Percentiles rank a stretch among this genome's conserved stretches.
These are phyloP conservation scores for Thaleichthys pacificus DNA, from an alignment of 2,797 vertebrate genomes.

Conservation along the genomic window DNA sequence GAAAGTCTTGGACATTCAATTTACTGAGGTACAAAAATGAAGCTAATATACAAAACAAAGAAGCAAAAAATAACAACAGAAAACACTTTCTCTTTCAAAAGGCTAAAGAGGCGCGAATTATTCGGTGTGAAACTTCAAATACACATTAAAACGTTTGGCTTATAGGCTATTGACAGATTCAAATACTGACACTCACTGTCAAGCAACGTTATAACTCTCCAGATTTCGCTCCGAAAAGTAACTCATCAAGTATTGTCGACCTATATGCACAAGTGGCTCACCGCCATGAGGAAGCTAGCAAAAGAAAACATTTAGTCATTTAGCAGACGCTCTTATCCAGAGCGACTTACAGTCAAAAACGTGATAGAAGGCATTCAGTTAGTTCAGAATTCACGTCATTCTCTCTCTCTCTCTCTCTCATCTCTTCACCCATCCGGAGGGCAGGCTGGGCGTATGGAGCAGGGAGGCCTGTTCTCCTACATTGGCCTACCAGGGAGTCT, in stretches of 20 bases:
- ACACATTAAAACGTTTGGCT: conserved; percentile 3
- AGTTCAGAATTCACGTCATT: conserved; percentile 13
- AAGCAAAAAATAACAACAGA: too few species aligned
- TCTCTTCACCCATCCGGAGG: conserved; percentile 9
- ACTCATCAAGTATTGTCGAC: conserved; percentile 5
- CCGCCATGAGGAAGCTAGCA: conserved; percentile 32
- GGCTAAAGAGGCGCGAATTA: conserved; percentile 34
- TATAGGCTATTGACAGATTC: conserved; percentile 11
- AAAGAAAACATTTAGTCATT: too few species aligned
- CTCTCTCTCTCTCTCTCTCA: background rate
- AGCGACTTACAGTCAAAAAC: too few species aligned
- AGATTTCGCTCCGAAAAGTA: conserved; percentile 36
- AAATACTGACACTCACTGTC: conserved; percentile 17
- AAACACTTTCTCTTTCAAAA: conserved; percentile 5
- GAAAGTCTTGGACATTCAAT: background rate
- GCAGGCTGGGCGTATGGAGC: background rate
- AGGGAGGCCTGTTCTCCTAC: conserved; percentile 18
- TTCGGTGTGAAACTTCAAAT: conserved; percentile 23
- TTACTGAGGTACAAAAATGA: conserved; percentile 19
- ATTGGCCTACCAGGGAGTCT: conserved; percentile 32
- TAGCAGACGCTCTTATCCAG: too few species aligned
- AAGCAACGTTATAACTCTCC: conserved; percentile 22
- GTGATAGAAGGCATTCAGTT: conserved; percentile 41
- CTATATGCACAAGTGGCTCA: conserved; percentile 21
- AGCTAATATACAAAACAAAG: conserved; percentile 8